These are phyloP conservation scores for Cerastis rubricosa DNA, from an alignment of 2,888 invertebrate genomes.

Conservation along the genomic window DNA sequence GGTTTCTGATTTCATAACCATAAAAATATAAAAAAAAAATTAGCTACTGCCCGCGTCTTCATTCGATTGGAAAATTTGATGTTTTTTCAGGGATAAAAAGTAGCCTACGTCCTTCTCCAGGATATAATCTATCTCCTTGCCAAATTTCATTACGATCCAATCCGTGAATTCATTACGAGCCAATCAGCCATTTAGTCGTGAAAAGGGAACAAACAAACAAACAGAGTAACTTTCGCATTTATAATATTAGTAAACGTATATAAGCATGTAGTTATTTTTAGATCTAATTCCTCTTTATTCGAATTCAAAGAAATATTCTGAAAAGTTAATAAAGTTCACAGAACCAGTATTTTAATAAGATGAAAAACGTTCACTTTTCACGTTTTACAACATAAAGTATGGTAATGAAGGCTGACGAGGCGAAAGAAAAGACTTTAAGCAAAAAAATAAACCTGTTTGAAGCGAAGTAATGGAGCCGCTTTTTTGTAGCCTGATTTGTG, in stretches of 20 bases:
- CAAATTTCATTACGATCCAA: too few species aligned
- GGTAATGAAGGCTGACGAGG: conserved; percentile 29
- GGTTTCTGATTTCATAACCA: neutral
- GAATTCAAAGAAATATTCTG: neutral
- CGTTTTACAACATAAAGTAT: conserved; percentile 14
- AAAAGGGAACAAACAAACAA: too few species aligned
- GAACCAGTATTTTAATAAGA: conserved; percentile 16
- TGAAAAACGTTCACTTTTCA: conserved; percentile 20
- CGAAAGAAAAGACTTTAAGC: neutral
- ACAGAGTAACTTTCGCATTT: too few species aligned
- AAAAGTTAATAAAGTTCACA: neutral
- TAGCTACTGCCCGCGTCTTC: too few species aligned
- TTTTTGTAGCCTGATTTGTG: conserved; percentile 27
- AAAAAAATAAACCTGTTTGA: conserved; percentile 35
- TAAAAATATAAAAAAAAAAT: neutral
- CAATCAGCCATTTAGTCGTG: too few species aligned
- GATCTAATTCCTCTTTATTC: neutral
- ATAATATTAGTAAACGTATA: neutral
- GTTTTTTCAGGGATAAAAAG: too few species aligned
- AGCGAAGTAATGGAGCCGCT: conserved; percentile 24
- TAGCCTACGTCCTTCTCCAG: too few species aligned
- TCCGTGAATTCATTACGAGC: too few species aligned
- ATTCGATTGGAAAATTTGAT: too few species aligned
- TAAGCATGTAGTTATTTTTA: neutral
- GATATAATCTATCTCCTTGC: too few species aligned